These are phyloP conservation scores for Triops longicaudatus DNA, from an alignment of 1,140 invertebrate species.

Conservation along the genomic window DNA sequence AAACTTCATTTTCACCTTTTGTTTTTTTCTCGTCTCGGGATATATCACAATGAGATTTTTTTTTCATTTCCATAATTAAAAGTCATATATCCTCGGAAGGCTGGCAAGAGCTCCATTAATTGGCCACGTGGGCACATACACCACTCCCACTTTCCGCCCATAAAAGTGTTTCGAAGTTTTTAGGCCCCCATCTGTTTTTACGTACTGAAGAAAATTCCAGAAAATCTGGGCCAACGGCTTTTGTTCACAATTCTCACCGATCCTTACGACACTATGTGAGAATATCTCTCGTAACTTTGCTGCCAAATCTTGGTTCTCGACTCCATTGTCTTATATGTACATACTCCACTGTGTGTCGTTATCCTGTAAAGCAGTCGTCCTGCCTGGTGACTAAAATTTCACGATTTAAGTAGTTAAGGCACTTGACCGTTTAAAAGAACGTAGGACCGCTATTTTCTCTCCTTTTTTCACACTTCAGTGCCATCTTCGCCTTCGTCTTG, in stretches of 20 bases:
- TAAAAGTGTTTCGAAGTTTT: no score
- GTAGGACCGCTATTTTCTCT: neutral
- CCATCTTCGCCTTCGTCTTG: constrained; percentile 25
- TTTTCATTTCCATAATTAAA: constrained; percentile 12
- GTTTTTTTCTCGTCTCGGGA: neutral
- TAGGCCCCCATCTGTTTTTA: no score
- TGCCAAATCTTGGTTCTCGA: no score
- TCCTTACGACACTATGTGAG: no score
- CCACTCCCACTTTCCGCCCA: neutral
- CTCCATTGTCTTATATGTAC: no score
- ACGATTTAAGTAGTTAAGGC: neutral
- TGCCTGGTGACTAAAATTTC: neutral
- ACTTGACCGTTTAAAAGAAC: neutral
- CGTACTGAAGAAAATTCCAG: no score
- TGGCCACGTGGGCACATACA: neutral
- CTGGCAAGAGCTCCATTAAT: neutral
- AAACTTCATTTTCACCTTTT: neutral
- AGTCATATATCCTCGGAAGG: constrained; percentile 2
- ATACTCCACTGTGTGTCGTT: neutral
- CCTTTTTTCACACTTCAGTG: constrained; percentile 23
- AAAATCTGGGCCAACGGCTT: no score
- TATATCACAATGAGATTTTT: constrained; percentile 5
- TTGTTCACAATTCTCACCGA: no score
- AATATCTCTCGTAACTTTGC: no score
- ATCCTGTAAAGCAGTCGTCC: neutral